Evolutionary conservation across 1,140 invertebrate genomes (phyloP).

Genomic region (Hesperophylax magnus): DNA sequence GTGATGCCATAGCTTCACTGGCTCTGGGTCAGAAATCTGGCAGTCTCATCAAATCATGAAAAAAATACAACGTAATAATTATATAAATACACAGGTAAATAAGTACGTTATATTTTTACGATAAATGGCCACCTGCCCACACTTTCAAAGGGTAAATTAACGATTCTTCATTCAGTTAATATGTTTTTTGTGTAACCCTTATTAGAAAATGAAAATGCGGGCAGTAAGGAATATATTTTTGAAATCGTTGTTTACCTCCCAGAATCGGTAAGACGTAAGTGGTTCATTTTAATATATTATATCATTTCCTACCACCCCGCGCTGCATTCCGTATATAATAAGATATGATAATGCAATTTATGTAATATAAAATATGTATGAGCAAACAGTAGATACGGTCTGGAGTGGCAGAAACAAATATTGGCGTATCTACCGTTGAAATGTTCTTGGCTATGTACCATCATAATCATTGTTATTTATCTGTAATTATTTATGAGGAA

Average conservation of each 20-base stretch:
- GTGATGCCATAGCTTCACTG: too few relatives aligned
- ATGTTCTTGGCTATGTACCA: background rate
- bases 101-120: too few relatives aligned
- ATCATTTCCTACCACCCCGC: slow-evolving; percentile 46
- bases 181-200: too few relatives aligned
- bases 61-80: too few relatives aligned
- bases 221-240: too few relatives aligned
- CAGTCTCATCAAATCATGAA: too few relatives aligned
- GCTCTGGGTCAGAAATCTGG: too few relatives aligned
- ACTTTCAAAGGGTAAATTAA: too few relatives aligned
- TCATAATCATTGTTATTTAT: slow-evolving; percentile 6
- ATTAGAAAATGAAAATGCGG: too few relatives aligned
- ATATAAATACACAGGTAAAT: too few relatives aligned
- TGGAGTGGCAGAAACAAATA: background rate
- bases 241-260: background rate
- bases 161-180: too few relatives aligned
- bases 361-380: slow-evolving; percentile 57
- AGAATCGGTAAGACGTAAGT: slow-evolving; percentile 41
- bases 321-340: slow-evolving; percentile 53
- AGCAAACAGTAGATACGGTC: slow-evolving; percentile 47
- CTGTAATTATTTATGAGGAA: background rate
- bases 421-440: slow-evolving; percentile 14
- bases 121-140: too few relatives aligned
- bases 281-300: slow-evolving; percentile 51
- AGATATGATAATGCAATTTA: slow-evolving; percentile 57